A percentile compares a stretch with the other conserved stretches of the same genome.
Evolutionary conservation across 2,888 invertebrate genomes (phyloP).

Genomic region (Drosophila diplacantha): DNA sequence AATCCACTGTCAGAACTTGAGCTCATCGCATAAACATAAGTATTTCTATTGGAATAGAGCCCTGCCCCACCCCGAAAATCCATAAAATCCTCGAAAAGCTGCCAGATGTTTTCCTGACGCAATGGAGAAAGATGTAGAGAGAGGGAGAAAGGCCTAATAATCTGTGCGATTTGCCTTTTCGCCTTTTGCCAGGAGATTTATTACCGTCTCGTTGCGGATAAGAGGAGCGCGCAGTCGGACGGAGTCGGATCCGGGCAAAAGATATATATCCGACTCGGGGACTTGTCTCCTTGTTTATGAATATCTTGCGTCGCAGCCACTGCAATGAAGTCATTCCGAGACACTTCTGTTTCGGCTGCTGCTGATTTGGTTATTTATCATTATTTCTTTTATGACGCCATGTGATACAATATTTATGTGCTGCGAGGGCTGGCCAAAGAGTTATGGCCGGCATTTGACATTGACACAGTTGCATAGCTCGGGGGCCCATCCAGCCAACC

Average conservation of each 20-base stretch:
- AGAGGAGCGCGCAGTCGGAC: constrained; percentile 61
- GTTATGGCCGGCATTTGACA: constrained; percentile 63
- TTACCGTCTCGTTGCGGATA: constrained; percentile 71
- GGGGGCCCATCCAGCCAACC: constrained; percentile 36
- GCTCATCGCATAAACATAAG: constrained; percentile 42
- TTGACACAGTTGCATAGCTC: constrained; percentile 68
- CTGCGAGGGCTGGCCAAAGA: constrained; percentile 34
- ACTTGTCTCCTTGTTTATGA: constrained; percentile 26
- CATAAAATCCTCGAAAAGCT: constrained; percentile 36
- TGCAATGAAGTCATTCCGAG: constrained; percentile 56
- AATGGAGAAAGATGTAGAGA: constrained; percentile 23
- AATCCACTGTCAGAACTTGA: constrained; percentile 31
- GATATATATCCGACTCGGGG: constrained; percentile 25
- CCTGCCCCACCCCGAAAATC: constrained; percentile 16
- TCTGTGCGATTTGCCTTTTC: constrained; percentile 64
- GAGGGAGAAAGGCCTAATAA: constrained; percentile 55
- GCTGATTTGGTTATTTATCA: constrained; percentile 73
- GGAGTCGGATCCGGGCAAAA: constrained; percentile 19
- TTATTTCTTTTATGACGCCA: constrained; percentile 68
- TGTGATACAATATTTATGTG: constrained; percentile 70
- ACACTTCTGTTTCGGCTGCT: constrained; percentile 52
- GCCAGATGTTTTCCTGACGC: constrained; percentile 66
- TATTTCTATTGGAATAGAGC: constrained; percentile 25
- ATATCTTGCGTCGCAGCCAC: constrained; percentile 53
- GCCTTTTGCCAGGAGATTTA: constrained; percentile 63